Evolutionary conservation across 1,140 invertebrate genomes (phyloP), one percentile per base, ranked within the genome.

Genomic region (Drosophila orena): DNA sequence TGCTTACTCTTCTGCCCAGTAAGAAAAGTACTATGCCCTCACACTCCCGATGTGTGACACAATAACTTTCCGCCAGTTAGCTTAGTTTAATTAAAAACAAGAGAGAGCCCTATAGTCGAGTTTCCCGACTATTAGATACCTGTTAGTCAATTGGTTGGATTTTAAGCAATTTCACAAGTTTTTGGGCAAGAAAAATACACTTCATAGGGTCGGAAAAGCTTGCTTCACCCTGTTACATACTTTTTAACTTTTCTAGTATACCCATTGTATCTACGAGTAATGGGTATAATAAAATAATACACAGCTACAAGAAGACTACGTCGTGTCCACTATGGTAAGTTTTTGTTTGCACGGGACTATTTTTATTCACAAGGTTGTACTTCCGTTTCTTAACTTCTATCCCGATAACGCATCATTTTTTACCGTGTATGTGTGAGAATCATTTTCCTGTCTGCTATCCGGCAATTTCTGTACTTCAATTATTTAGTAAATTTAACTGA

Each of bases 81-180:
- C 83, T 88, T 70, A 89, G 79, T 89, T 88, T 88, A 88, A 88
- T 88, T 88, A 89, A 88, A 83, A 68, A 11, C 24, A 24, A 4
- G 4, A 24, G 24, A 24, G 24, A 24, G 4, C 24, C 0, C 24
- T 4, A 4, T 24, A 24, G 24, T 24, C 24, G 24, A 24, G 24
- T 24, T 24, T 4, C 24, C 4, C 4, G 24, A 24, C 24, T 24
- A 24, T 5, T 4, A 24, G 24, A 24, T 24, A 24, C 22, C 22
- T 2, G 22, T 22, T 22, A 22, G 4, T 24, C 24, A 24, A 4
- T 4, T 24, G 4, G 24, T 4, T 4, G 24, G 24, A 24, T 24
- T 4, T 4, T 4, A 4, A 24, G 24, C 4, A 24, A 24, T 24
- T 24, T 24, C 4, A 4, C 4, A 5, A 24, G 4, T 24, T 24